Conservation (phyloP, 2,888 invertebrate genomes). For the Cremastinae sp. region DNA sequence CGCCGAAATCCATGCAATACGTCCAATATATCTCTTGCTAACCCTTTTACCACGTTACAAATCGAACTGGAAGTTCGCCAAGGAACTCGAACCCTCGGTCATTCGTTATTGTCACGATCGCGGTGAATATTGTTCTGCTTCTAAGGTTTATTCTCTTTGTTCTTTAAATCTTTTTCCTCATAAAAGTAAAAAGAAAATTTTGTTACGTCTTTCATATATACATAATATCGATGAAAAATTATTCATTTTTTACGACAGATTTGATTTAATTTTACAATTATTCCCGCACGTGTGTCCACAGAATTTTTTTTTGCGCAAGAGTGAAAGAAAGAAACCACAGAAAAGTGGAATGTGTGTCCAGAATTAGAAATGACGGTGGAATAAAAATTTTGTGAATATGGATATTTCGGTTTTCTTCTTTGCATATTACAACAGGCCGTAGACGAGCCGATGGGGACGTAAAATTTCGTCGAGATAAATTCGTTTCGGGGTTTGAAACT, state of each 20-base stretch:
- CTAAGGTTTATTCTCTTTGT: slow-evolving; percentile 29
- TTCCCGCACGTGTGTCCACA: slow-evolving; percentile 9
- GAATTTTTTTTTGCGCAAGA: slow-evolving; percentile 7
- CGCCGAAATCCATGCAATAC: slow-evolving; percentile 17
- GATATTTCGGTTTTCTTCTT: slow-evolving; percentile 45
- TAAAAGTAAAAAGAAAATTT: neutral
- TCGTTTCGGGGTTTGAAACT: slow-evolving; percentile 25
- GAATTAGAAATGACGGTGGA: slow-evolving; percentile 34
- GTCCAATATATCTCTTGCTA: slow-evolving; percentile 32
- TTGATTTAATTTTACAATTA: slow-evolving; percentile 19
- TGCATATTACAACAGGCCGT: slow-evolving; percentile 54
- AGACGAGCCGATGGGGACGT: slow-evolving; percentile 28
- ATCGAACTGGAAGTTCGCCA: slow-evolving; percentile 62
- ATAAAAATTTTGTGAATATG: slow-evolving; percentile 49
- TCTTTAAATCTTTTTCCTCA: slow-evolving; percentile 15
- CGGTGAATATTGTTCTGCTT: slow-evolving; percentile 51
- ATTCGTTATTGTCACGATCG: slow-evolving; percentile 59
- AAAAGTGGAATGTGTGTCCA: slow-evolving; percentile 27
- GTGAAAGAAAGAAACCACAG: slow-evolving; percentile 3
- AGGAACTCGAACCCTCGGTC: slow-evolving; percentile 36
- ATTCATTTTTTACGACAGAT: neutral
- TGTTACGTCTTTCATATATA: too few species aligned
- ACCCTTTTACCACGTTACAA: slow-evolving; percentile 56
- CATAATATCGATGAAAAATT: too few species aligned
- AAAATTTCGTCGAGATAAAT: slow-evolving; percentile 34